Evolutionary conservation across 2,888 invertebrate genomes (phyloP), one percentile per base, ranked within the genome.

Genomic region (Troides helena): DNA sequence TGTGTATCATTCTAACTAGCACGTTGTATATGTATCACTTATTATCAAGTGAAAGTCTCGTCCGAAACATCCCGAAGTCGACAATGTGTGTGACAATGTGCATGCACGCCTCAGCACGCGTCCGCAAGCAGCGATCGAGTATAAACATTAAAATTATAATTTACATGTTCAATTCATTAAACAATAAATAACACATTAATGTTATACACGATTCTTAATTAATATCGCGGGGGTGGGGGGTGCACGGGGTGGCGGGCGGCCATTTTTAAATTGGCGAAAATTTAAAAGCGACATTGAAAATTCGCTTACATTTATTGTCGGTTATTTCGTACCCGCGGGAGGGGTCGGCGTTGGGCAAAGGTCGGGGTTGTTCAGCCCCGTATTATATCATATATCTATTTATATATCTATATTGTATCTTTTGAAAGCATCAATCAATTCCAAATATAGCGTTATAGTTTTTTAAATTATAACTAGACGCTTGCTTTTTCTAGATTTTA

Each of bases 141-240:
- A 10, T 39, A 39, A 39, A 39, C 39, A 39, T 39, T 39, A 39
- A 39, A 39, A 39, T 39, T 39, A 39, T 39, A 57, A 57, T 57
- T 59, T 25, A 17, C 17, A 61, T 53, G 53, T 66, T 61, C 50
- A 23, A 61, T 67, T 61, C 12, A 61, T 67, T 60, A 18, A 53
- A 23, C 53, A 50, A 21, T 53, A 61, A 61, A 61, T 61, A 67
- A 67, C 23, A 30, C 36, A 61, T 58, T 58, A 68, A 43, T 63
- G 43, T 63, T 46, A 21, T 59, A 43, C 46, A 18, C 58, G 25
- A 63, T 59, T 62, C 59, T 67, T 67, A 67, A 67, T 67, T 61
- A 67, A 67, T 67, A 61, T n/a, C 56, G 18, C 61, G 23, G 43
- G 21, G 50, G 6, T 39, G 39, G 10, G 39, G 8, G 53, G 50